A percentile compares a stretch with the other conserved stretches of the same genome.
phyloP scores from a whole-genome alignment of 1,140 invertebrate species.

The Brachionus angularis region DNA sequence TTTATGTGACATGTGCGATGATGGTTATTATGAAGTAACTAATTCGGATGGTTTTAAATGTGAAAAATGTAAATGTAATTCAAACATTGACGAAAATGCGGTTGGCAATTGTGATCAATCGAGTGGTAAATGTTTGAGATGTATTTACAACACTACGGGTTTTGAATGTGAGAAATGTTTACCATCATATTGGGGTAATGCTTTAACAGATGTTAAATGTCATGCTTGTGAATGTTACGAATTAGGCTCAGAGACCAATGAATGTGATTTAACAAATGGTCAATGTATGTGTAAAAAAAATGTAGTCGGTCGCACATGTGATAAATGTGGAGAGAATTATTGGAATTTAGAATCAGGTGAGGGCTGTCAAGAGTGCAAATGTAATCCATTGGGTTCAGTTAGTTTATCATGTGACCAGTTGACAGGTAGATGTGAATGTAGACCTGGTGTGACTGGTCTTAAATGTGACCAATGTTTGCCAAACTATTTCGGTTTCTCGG shows the following conservation, averaged over 20 bases:
- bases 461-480: constrained; percentile 75
- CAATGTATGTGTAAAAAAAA: constrained; percentile 32
- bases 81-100: constrained; percentile 80
- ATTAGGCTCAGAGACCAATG: not conserved
- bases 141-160: constrained; percentile 92
- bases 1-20: constrained; percentile 81
- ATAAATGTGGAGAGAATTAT: constrained; percentile 34
- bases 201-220: constrained; percentile 76
- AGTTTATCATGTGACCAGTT: constrained; percentile 68
- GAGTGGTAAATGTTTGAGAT: constrained; percentile 90
- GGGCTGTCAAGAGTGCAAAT: constrained; percentile 67
- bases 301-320: constrained; percentile 35
- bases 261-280: constrained; percentile 38
- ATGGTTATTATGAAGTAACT: constrained; percentile 83
- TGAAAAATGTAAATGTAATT: constrained; percentile 82
- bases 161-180: constrained; percentile 76
- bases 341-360: constrained; percentile 42
- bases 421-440: constrained; percentile 77
- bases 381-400: constrained; percentile 70
- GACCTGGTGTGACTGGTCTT: constrained; percentile 72
- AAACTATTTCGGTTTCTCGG: constrained; percentile 76
- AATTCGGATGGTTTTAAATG: constrained; percentile 63
- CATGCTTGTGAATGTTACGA: constrained; percentile 57
- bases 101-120: constrained; percentile 63
- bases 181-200: constrained; percentile 65